These are phyloP conservation scores for Cnemophilus loriae DNA, from an alignment of 2,113 vertebrate genomes.

Conservation along the genomic window DNA sequence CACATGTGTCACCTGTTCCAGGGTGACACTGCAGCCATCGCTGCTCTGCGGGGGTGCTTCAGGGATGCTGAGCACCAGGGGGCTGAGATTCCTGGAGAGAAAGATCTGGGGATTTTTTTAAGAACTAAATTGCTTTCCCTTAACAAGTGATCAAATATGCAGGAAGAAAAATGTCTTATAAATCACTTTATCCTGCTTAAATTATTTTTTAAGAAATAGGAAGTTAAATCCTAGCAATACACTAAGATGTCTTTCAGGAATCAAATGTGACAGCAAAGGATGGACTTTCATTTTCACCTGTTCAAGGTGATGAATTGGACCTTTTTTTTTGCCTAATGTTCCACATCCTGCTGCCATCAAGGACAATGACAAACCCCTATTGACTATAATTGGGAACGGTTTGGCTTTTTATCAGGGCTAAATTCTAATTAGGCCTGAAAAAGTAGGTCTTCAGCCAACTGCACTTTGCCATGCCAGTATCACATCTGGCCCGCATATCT, in stretches of 20 bases:
- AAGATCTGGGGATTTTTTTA: not conserved
- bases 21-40: not conserved
- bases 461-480: not conserved
- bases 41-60: not conserved
- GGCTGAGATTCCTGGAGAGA: not conserved
- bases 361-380: not conserved
- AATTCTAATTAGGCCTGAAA: conserved; percentile 3
- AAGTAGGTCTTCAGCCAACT: not conserved
- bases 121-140: not conserved
- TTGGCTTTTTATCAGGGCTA: not conserved
- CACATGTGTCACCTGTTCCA: not conserved
- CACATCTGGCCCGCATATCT: not conserved
- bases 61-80: conserved; percentile 2
- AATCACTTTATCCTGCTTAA: not conserved
- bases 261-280: not conserved
- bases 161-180: not conserved
- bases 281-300: not conserved
- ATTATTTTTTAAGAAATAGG: not conserved
- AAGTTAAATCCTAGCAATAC: not conserved
- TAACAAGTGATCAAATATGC: not conserved
- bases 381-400: not conserved
- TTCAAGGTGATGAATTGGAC: not conserved
- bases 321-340: not conserved
- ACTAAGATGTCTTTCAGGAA: not conserved
- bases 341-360: not conserved